A percentile compares a stretch with the other conserved stretches of the same genome.
phyloP scores from a whole-genome alignment of 2,888 invertebrate species.

The Athetis lepigone region DNA sequence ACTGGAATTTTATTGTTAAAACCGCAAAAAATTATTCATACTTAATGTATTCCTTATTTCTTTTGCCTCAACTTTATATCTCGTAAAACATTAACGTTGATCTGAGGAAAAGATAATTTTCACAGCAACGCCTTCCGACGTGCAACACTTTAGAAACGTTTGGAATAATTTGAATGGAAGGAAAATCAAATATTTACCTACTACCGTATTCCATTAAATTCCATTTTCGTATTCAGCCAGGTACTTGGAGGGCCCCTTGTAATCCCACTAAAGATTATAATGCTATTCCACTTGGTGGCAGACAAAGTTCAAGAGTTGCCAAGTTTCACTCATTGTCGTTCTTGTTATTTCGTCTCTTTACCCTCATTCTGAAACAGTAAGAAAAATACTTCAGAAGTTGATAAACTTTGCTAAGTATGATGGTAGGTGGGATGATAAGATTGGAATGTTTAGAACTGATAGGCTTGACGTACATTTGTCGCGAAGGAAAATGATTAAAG shows the following conservation, averaged over 20 bases:
- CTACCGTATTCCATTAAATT: slow-evolving; percentile 70
- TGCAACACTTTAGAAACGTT: slow-evolving; percentile 46
- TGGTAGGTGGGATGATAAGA: slow-evolving; percentile 22
- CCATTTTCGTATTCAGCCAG: slow-evolving; percentile 68
- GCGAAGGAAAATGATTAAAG: neutral
- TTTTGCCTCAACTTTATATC: neutral
- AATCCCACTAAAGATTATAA: slow-evolving; percentile 73
- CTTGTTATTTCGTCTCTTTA: slow-evolving; percentile 33
- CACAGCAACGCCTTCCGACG: slow-evolving; percentile 28
- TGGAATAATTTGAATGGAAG: slow-evolving; percentile 51
- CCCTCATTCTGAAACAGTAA: slow-evolving; percentile 24
- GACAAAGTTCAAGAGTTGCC: slow-evolving; percentile 50
- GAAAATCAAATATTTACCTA: slow-evolving; percentile 66
- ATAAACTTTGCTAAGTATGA: slow-evolving; percentile 45
- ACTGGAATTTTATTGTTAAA: neutral
- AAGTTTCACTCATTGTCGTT: slow-evolving; percentile 39
- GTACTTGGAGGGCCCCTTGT: slow-evolving; percentile 65
- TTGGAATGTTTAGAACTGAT: neutral
- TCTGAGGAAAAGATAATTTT: slow-evolving; percentile 30
- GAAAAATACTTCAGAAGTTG: slow-evolving; percentile 29
- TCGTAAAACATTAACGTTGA: slow-evolving; percentile 16
- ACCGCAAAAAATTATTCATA: neutral
- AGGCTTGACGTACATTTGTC: neutral
- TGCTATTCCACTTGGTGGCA: slow-evolving; percentile 65
- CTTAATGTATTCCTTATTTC: neutral